Base-by-base conservation (phyloP, 2,113 vertebrate species). In the Silurus meridionalis region DNA sequence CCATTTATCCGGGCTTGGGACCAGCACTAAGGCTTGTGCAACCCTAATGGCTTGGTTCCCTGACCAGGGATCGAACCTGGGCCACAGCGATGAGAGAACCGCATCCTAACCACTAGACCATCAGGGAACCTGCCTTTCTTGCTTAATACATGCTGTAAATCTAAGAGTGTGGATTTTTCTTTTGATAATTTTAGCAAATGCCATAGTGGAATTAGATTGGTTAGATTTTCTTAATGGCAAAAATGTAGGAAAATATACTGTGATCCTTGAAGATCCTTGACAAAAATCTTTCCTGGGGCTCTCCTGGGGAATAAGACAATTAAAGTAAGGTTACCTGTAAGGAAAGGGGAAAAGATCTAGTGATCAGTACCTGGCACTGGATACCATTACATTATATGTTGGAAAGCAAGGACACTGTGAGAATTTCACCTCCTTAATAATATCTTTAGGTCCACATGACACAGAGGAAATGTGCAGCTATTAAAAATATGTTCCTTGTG, bases 291-390 rank as follows among this genome's bases (percentile, higher is more conserved):
- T 66, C 23, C 6, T 23, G 14, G 55, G 74, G 64, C 6, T 83
- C 21, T 86, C 64, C 19, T 21, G 48, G 28, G 37, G 57, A 52
- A 63, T 83, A 63, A 23, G 55, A 25, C 85, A 83, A 80, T 86
- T 80, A 37, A 74, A 83, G n/a, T 57, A 79, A 63, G 74, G 8
- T 28, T 46, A 9, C 14, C 64, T 74, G 15, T 19, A 25, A 4
- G 48, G 81, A 50, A 11, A 4, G 15, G 57, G 8, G 2, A 53
- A 37, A 25, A 67, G 60, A 61, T 81, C 46, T 48, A 63, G 67
- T 72, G 84, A 71, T 50, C 53, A 13, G 53, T 14, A 60, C 25
- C 75, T 83, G 85, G 58, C 67, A 81, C 57, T 13, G 23, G 23
- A 86, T 72, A 60, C 17, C 19, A 46, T 60, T 64, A 83, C 25